Conservation (phyloP, 2,113 vertebrate species). For the Galeopterus variegatus region DNA sequence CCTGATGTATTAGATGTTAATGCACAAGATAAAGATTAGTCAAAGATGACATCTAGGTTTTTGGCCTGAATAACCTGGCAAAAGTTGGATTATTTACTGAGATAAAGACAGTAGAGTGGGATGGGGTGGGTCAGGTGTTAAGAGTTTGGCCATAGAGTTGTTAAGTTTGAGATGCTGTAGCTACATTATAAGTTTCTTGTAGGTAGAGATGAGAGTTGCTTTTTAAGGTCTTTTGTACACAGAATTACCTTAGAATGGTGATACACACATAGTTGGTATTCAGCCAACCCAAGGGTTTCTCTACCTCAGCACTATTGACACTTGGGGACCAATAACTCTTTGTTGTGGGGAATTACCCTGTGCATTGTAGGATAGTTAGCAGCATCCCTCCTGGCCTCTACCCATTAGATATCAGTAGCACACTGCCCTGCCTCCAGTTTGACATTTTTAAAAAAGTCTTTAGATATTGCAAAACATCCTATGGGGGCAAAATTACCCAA, state of each 20-base stretch:
- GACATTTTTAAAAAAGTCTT: neutral
- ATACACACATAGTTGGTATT: neutral
- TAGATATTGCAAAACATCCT: neutral
- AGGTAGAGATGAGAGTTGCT: neutral
- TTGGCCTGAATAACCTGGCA: neutral
- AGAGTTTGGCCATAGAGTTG: neutral
- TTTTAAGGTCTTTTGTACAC: neutral
- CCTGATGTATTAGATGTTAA: neutral
- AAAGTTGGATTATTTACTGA: constrained; percentile 15
- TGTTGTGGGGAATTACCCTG: neutral
- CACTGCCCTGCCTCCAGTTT: neutral
- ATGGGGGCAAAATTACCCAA: neutral
- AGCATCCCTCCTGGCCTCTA: neutral
- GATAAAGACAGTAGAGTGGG: neutral
- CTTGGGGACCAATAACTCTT: neutral
- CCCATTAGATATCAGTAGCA: neutral
- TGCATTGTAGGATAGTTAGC: neutral
- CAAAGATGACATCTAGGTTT: neutral
- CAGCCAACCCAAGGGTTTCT: neutral
- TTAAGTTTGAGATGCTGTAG: neutral
- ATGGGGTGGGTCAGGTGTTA: neutral
- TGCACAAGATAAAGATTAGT: neutral
- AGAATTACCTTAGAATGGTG: neutral
- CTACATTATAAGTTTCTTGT: constrained; percentile 21
- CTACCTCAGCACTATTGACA: neutral